phyloP scores from a whole-genome alignment of 2,797 vertebrate genomes.

The Emys orbicularis region DNA sequence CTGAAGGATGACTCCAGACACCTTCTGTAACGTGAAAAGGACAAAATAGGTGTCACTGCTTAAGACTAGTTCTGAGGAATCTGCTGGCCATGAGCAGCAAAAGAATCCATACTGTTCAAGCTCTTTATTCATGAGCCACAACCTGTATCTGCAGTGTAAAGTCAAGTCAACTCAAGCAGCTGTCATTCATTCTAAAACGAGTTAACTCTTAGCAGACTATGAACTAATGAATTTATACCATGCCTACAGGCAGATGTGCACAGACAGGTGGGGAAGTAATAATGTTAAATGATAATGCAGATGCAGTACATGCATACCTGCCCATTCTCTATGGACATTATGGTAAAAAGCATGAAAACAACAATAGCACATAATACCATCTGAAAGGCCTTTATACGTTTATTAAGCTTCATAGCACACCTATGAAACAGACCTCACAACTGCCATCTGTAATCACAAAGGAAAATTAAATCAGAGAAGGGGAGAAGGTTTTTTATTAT shows the following conservation, averaged over 20 bases:
- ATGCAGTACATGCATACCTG: rapidly evolving
- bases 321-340: neutral
- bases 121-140: neutral
- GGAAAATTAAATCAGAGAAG: neutral
- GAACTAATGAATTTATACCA: rapidly evolving
- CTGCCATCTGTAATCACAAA: neutral
- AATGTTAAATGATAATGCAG: neutral
- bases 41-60: neutral
- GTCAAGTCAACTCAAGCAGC: neutral
- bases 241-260: neutral
- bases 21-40: neutral
- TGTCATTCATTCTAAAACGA: neutral
- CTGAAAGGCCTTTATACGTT: neutral
- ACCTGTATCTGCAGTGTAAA: neutral
- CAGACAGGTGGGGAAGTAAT: neutral
- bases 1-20: neutral
- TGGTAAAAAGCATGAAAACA: neutral
- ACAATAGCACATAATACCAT: neutral
- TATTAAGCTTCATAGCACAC: neutral
- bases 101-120: neutral
- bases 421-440: neutral
- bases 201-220: neutral
- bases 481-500: neutral
- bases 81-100: neutral
- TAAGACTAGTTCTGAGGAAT: neutral